phyloP scores from a whole-genome alignment of 1,140 invertebrate genomes.

The Drosophila grimshawi region DNA sequence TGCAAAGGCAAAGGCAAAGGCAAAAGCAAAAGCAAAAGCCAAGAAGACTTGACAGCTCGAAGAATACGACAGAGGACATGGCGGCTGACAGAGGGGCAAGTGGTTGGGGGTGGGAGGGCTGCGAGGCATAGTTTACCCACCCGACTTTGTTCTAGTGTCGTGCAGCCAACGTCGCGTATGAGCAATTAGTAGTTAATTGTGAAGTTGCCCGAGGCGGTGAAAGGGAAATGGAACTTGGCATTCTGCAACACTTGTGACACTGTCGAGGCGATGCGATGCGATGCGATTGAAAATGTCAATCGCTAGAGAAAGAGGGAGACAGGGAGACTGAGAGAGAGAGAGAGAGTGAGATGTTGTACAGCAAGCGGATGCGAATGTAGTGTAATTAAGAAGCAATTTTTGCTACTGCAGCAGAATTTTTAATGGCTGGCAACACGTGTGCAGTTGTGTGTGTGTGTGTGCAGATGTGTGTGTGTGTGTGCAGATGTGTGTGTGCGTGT shows the following conservation, averaged over 20 bases:
- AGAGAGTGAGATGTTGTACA: not conserved
- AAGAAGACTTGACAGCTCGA: slow-evolving; percentile 9
- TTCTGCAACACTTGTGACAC: slow-evolving; percentile 71
- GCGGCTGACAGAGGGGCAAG: no score
- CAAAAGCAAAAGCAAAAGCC: slow-evolving; percentile 19
- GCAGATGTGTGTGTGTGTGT: not conserved
- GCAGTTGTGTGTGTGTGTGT: not conserved
- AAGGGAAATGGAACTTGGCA: slow-evolving; percentile 36
- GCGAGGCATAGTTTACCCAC: slow-evolving; percentile 21
- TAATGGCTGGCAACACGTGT: slow-evolving; percentile 53
- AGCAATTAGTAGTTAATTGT: slow-evolving; percentile 82
- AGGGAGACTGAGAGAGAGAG: not conserved
- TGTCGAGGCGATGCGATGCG: slow-evolving; percentile 61
- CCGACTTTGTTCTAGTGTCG: slow-evolving; percentile 67
- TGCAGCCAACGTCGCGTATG: slow-evolving; percentile 74
- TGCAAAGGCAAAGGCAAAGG: slow-evolving; percentile 26
- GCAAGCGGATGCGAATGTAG: slow-evolving; percentile 42
- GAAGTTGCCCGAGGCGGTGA: slow-evolving; percentile 65
- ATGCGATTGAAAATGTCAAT: slow-evolving; percentile 40
- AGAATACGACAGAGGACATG: not conserved
- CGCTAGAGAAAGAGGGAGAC: slow-evolving; percentile 3
- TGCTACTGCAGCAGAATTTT: slow-evolving; percentile 75
- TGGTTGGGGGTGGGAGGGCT: not conserved
- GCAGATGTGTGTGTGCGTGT: not conserved
- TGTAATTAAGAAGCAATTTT: slow-evolving; percentile 81